phyloP scores from a whole-genome alignment of 2,113 vertebrate species.

The Sander lucioperca region DNA sequence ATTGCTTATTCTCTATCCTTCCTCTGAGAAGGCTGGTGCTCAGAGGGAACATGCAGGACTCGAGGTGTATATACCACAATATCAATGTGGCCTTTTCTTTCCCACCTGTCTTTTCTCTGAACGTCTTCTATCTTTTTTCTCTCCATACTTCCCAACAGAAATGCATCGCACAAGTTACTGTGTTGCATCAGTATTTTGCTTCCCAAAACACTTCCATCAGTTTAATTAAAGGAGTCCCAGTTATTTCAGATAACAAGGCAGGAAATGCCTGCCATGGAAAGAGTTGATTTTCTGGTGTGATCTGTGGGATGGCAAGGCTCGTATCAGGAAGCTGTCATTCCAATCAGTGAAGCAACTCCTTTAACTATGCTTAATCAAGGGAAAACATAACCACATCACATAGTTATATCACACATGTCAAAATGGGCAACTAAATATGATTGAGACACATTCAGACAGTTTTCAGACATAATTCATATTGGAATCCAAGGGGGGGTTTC shows the following conservation, averaged over 20 bases:
- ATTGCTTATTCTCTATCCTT: background rate
- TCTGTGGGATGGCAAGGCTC: slow-evolving; percentile 31
- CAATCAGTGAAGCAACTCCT: slow-evolving; percentile 10
- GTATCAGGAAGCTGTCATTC: slow-evolving; percentile 58
- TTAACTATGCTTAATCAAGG: slow-evolving; percentile 64
- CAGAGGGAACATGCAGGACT: background rate
- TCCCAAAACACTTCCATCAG: background rate
- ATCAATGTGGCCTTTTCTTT: background rate
- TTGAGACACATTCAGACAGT: background rate
- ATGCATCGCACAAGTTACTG: background rate
- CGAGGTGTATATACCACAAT: background rate
- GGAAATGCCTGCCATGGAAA: slow-evolving; percentile 8
- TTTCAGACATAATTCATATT: slow-evolving; percentile 1
- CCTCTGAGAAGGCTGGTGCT: background rate
- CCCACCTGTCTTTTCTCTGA: background rate
- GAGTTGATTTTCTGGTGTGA: slow-evolving; percentile 48
- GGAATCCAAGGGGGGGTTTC: slow-evolving; percentile 25
- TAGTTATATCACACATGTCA: slow-evolving; percentile 43
- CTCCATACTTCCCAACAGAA: background rate
- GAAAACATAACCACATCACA: slow-evolving; percentile 31
- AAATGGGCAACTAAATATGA: slow-evolving; percentile 27
- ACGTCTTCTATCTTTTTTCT: background rate
- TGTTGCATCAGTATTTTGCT: background rate
- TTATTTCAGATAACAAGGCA: slow-evolving; percentile 40
- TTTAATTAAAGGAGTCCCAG: slow-evolving; percentile 22